A percentile compares a stretch with the other conserved stretches of the same genome.
These are phyloP conservation scores for Mnemiopsis leidyi DNA, from an alignment of 37 sponge, comb jelly and placozoan species.

Conservation along the genomic window DNA sequence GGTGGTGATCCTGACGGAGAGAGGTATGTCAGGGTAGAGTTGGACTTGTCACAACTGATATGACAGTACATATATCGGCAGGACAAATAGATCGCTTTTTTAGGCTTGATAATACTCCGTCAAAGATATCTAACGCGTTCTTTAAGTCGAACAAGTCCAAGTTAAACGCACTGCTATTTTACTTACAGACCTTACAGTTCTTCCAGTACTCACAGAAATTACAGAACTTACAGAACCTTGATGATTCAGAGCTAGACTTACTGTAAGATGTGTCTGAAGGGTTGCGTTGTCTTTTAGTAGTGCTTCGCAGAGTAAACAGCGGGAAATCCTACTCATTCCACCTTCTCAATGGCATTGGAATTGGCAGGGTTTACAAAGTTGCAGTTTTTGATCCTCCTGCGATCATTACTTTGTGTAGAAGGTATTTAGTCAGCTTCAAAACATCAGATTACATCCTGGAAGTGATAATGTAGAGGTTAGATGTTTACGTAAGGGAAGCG, in stretches of 20 bases:
- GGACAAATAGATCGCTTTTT: too few relatives aligned
- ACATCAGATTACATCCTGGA: not conserved
- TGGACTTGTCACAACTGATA: not conserved
- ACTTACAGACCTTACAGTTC: too few relatives aligned
- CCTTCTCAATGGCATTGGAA: not conserved
- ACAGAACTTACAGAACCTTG: too few relatives aligned
- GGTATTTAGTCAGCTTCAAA: not conserved
- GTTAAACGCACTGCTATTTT: too few relatives aligned
- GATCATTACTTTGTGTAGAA: not conserved
- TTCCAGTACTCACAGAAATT: too few relatives aligned
- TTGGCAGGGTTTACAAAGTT: not conserved
- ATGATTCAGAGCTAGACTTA: too few relatives aligned
- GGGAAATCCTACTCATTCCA: slow-evolving; percentile 40
- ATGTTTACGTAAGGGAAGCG: too few relatives aligned
- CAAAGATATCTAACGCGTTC: too few relatives aligned
- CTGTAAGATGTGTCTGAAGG: slow-evolving; percentile 2
- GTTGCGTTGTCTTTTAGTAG: slow-evolving; percentile 6
- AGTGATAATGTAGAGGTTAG: too few relatives aligned
- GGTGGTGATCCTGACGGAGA: not conserved
- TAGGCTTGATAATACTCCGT: too few relatives aligned
- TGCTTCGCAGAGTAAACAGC: slow-evolving; percentile 45
- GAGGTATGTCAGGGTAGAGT: not conserved
- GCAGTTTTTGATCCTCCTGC: not conserved
- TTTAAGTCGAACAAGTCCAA: too few relatives aligned
- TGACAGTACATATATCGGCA: too few relatives aligned